Evolutionary conservation across 1,140 invertebrate species (phyloP).

Genomic region (Apis florea): DNA sequence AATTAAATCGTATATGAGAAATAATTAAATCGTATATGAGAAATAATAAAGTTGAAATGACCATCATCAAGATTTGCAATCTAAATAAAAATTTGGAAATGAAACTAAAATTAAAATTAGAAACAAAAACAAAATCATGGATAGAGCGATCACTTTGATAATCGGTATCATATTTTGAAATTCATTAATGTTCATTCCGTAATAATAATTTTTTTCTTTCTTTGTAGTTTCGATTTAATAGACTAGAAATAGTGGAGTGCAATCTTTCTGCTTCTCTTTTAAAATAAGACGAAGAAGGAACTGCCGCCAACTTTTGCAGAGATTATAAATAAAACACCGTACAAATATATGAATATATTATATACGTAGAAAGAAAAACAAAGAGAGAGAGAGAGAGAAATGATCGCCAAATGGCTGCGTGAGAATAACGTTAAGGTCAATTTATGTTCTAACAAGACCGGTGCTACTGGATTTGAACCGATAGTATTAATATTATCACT

Average conservation of each 20-base stretch:
- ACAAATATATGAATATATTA: too few species aligned
- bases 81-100: neutral
- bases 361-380: neutral
- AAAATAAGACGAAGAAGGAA: conserved; percentile 19
- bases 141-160: neutral
- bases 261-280: conserved; percentile 1
- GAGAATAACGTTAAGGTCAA: conserved; percentile 18
- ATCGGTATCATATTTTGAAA: neutral
- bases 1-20: too few species aligned
- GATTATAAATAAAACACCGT: conserved; percentile 40
- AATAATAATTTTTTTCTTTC: neutral
- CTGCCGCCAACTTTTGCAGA: conserved; percentile 29
- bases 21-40: too few species aligned
- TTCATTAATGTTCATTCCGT: neutral
- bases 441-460: neutral
- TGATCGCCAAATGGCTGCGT: conserved; percentile 69
- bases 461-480: too few species aligned
- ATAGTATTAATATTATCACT: too few species aligned
- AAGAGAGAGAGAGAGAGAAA: conserved; percentile 34
- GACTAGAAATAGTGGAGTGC: conserved; percentile 16
- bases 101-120: neutral
- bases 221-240: neutral
- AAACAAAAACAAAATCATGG: neutral
- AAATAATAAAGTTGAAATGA: too few species aligned
- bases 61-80: too few species aligned